Conservation (phyloP, 2,888 invertebrate species). For the Heliconius ismenius region DNA sequence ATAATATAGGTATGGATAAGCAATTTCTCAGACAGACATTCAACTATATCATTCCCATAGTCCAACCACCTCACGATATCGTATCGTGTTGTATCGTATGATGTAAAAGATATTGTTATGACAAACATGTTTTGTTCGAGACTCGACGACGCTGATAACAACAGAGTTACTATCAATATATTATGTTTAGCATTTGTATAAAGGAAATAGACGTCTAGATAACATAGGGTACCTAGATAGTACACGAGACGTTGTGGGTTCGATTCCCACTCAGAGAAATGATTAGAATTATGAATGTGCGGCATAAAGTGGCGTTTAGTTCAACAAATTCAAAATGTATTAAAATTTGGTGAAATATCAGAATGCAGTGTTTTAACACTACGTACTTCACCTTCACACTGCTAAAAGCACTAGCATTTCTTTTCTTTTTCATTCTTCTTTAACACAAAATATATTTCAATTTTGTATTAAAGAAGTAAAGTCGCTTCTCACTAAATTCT, state of each 20-base stretch:
- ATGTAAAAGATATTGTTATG: conserved; percentile 26
- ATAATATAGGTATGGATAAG: too few relatives aligned
- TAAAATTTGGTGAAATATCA: too few relatives aligned
- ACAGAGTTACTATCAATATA: conserved; percentile 9
- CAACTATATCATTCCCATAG: neutral
- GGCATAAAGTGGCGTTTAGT: too few relatives aligned
- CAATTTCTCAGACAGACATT: too few relatives aligned
- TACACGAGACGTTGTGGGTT: too few relatives aligned
- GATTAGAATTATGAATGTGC: too few relatives aligned
- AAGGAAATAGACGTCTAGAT: conserved; percentile 15
- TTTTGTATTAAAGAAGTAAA: too few relatives aligned
- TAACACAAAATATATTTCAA: too few relatives aligned
- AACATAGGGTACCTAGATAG: neutral
- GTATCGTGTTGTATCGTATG: conserved; percentile 33
- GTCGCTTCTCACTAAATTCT: neutral
- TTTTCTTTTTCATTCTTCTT: too few relatives aligned
- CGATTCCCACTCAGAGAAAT: too few relatives aligned
- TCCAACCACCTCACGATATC: neutral
- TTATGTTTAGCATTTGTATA: neutral
- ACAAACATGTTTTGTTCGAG: conserved; percentile 42
- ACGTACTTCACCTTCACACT: neutral
- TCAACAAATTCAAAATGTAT: too few relatives aligned
- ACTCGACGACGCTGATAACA: conserved; percentile 43
- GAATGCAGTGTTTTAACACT: too few relatives aligned
- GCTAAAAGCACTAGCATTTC: neutral